Conservation (phyloP, 2,888 invertebrate species). For the Rutpela maculata region DNA sequence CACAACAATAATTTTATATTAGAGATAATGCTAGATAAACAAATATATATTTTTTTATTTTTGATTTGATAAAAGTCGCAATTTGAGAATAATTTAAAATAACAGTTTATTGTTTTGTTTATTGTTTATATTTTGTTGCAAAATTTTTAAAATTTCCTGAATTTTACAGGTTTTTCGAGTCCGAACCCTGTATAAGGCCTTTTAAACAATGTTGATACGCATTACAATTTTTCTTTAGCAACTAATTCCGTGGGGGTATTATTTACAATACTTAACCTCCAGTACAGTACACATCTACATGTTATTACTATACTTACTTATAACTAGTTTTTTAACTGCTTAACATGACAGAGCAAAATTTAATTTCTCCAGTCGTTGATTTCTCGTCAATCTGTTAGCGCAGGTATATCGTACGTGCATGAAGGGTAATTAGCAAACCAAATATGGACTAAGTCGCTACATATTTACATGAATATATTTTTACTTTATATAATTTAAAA, state of each 20-base stretch:
- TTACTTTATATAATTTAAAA: conserved; percentile 36
- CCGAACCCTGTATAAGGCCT: no score
- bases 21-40: no score
- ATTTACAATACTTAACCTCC: conserved; percentile 53
- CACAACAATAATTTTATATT: no score
- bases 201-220: no score
- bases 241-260: conserved; percentile 25
- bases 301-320: conserved; percentile 54
- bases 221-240: no score
- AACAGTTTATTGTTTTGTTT: no score
- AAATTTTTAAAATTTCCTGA: no score
- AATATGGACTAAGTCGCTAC: conserved; percentile 27
- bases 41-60: no score
- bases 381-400: conserved; percentile 39
- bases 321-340: conserved; percentile 58
- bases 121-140: no score
- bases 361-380: conserved; percentile 52
- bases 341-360: conserved; percentile 54
- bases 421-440: conserved; percentile 11
- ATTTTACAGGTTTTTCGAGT: no score
- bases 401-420: conserved; percentile 9
- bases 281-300: conserved; percentile 45
- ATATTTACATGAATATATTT: conserved; percentile 18
- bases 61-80: no score
- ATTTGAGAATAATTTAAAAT: no score